Evolutionary conservation across 2,797 vertebrate genomes (phyloP).

Genomic region (Garrulus glandarius): DNA sequence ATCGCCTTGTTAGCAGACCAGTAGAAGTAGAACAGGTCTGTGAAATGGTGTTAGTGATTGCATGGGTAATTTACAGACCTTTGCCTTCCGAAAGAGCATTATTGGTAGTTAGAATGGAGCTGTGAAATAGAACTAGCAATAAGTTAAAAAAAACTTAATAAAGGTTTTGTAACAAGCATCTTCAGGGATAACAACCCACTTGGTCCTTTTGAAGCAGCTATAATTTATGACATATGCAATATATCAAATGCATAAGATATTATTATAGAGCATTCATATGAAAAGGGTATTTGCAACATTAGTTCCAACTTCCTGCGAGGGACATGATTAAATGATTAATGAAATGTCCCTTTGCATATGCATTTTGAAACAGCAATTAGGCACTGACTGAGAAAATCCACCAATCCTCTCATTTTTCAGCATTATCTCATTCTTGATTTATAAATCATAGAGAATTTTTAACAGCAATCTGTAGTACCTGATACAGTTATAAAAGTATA

Average conservation of each 20-base stretch:
- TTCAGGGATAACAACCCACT: constrained; percentile 89
- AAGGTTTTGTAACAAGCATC: constrained; percentile 92
- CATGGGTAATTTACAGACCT: constrained; percentile 84
- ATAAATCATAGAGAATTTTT: constrained; percentile 92
- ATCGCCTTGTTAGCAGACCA: constrained; percentile 92
- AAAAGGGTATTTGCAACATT: constrained; percentile 99
- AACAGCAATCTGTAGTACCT: constrained; percentile 86
- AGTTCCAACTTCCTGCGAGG: constrained; percentile 98
- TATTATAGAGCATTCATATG: constrained; percentile 98
- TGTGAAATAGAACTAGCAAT: constrained; percentile 82
- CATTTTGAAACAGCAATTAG: constrained; percentile 99
- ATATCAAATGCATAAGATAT: constrained; percentile 98
- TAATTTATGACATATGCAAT: constrained; percentile 99
- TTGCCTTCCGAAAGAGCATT: constrained; percentile 79
- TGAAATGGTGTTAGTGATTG: constrained; percentile 86
- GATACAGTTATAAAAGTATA: constrained; percentile 87
- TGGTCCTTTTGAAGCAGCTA: constrained; percentile 94
- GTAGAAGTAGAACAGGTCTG: constrained; percentile 83
- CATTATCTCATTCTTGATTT: constrained; percentile 93
- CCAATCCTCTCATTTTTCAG: constrained; percentile 84
- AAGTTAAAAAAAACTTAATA: constrained; percentile 86
- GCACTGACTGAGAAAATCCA: constrained; percentile 88
- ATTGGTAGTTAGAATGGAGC: constrained; percentile 77
- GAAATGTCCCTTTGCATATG: constrained; percentile 98
- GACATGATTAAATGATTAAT: constrained; percentile 99